A percentile compares a stretch with the other conserved stretches of the same genome.
Evolutionary conservation across 2,797 vertebrate species (phyloP).

Genomic region (Thripadectes ignobilis): DNA sequence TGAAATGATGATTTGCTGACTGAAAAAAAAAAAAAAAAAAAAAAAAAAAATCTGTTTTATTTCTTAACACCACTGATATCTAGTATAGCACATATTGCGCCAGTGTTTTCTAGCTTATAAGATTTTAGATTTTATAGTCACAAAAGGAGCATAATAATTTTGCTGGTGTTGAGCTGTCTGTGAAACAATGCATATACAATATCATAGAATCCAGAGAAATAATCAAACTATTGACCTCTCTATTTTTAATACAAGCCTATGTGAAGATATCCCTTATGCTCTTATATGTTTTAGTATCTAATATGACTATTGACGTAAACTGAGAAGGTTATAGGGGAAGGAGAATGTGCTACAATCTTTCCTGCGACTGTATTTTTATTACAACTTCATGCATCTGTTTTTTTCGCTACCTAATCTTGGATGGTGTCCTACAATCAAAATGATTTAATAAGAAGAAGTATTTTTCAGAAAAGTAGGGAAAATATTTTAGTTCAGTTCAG

Average conservation of each 20-base stretch:
- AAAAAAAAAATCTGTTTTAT: not conserved
- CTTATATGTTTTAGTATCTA: not conserved
- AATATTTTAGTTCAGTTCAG: not conserved
- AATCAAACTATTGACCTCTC: not conserved
- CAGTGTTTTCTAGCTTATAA: not conserved
- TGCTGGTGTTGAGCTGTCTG: not conserved
- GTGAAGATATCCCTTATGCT: not conserved
- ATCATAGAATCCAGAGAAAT: not conserved
- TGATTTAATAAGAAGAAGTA: not conserved
- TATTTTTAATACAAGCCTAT: not conserved
- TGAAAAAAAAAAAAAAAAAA: not conserved
- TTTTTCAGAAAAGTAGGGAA: not conserved
- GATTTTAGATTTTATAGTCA: not conserved
- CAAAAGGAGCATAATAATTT: not conserved
- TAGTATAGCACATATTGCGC: not conserved
- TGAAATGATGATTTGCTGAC: not conserved
- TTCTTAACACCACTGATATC: not conserved
- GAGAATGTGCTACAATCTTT: not conserved
- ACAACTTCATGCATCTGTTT: not conserved
- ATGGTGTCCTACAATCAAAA: not conserved
- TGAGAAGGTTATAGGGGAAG: not conserved
- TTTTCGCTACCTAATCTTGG: not conserved
- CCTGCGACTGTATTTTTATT: not conserved
- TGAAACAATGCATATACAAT: not conserved
- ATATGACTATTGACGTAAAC: not conserved